These are phyloP conservation scores for Magallana nippona DNA, from an alignment of 2,888 invertebrate species.

Conservation along the genomic window DNA sequence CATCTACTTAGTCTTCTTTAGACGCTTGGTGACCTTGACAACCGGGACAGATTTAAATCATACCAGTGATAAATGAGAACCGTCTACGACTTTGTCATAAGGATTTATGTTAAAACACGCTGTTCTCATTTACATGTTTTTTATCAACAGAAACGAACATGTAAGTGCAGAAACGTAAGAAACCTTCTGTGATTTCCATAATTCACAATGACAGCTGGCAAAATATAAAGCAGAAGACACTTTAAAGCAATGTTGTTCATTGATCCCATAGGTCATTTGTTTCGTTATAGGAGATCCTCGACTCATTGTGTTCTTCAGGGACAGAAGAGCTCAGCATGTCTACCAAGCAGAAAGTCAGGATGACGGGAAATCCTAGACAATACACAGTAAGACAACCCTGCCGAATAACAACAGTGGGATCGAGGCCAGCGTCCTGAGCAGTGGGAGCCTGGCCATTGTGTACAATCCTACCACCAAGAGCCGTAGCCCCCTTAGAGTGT, in stretches of 20 bases:
- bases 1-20: too few species aligned
- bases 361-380: conserved; percentile 53
- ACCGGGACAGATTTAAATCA: too few species aligned
- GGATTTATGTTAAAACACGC: too few species aligned
- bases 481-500: conserved; percentile 37
- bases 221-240: too few species aligned
- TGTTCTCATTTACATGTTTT: too few species aligned
- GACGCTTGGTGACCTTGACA: too few species aligned
- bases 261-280: neutral
- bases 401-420: conserved; percentile 57
- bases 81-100: too few species aligned
- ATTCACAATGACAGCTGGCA: too few species aligned
- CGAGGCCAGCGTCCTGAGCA: conserved; percentile 48
- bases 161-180: too few species aligned
- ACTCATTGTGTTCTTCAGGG: conserved; percentile 52
- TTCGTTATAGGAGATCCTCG: conserved; percentile 44
- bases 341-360: conserved; percentile 51
- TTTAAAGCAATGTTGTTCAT: too few species aligned
- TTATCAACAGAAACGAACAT: neutral
- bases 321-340: conserved; percentile 44
- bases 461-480: conserved; percentile 52
- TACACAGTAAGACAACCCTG: conserved; percentile 49
- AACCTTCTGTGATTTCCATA: too few species aligned
- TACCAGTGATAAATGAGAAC: too few species aligned
- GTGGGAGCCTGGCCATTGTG: conserved; percentile 49